Conservation (phyloP, 2,888 invertebrate species). For the Coelinius sp. region DNA sequence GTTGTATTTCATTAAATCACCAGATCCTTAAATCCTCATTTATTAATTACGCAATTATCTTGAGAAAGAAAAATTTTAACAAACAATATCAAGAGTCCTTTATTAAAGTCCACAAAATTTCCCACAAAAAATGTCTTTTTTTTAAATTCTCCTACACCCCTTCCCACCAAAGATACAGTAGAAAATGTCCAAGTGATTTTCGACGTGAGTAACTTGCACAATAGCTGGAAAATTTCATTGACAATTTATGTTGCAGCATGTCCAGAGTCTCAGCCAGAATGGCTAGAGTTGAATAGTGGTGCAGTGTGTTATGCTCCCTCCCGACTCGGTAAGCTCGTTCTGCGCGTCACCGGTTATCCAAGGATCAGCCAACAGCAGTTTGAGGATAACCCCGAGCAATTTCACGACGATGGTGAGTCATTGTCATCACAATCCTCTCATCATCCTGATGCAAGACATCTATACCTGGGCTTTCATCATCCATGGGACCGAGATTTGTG, state of each 20-base stretch:
- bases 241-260: slow-evolving; percentile 53
- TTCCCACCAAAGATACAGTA: too few relatives aligned
- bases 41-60: too few relatives aligned
- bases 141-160: too few relatives aligned
- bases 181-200: not conserved
- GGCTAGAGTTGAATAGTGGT: slow-evolving; percentile 67
- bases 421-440: slow-evolving; percentile 36
- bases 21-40: too few relatives aligned
- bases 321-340: slow-evolving; percentile 69
- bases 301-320: slow-evolving; percentile 67
- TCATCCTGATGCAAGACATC: slow-evolving; percentile 71
- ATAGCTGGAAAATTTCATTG: not conserved
- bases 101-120: too few relatives aligned
- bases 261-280: slow-evolving; percentile 64
- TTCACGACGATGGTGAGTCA: slow-evolving; percentile 28
- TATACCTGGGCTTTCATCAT: slow-evolving; percentile 78
- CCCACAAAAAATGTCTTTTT: too few relatives aligned
- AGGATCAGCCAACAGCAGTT: slow-evolving; percentile 54
- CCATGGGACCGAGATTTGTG: slow-evolving; percentile 79
- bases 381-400: slow-evolving; percentile 40
- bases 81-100: too few relatives aligned
- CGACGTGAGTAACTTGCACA: not conserved
- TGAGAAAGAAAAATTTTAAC: too few relatives aligned
- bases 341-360: slow-evolving; percentile 70
- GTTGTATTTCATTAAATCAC: not conserved